phyloP scores from a whole-genome alignment of 1,140 invertebrate species.

The Lepidostoma basale region DNA sequence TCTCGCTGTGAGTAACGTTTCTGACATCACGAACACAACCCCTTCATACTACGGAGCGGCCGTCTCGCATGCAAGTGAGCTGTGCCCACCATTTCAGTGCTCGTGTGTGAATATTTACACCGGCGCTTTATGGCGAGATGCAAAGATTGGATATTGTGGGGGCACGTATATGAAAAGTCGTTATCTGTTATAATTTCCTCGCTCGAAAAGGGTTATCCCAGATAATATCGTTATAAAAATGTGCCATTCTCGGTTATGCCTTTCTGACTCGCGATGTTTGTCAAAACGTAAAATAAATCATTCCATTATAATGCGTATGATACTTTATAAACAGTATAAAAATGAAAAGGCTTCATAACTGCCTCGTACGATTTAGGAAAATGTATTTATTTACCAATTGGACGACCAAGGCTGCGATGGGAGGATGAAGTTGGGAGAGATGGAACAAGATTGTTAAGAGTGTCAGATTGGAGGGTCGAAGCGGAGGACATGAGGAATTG shows the following conservation, averaged over 20 bases:
- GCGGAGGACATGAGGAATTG: too few relatives aligned
- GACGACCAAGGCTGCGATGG: too few relatives aligned
- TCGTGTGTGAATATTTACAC: conserved; percentile 33
- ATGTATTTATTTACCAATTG: too few relatives aligned
- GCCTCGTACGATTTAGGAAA: too few relatives aligned
- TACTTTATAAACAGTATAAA: too few relatives aligned
- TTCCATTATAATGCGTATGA: too few relatives aligned
- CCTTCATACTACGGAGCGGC: too few relatives aligned
- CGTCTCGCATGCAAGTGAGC: background rate
- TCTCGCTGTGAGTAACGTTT: background rate
- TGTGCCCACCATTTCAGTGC: conserved; percentile 12
- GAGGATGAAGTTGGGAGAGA: too few relatives aligned
- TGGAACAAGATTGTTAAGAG: too few relatives aligned
- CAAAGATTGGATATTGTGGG: conserved; percentile 43
- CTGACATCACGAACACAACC: background rate
- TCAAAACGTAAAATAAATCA: too few relatives aligned
- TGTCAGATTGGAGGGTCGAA: too few relatives aligned
- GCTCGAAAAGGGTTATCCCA: conserved; percentile 35
- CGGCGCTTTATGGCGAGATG: conserved; percentile 36
- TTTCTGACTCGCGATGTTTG: conserved; percentile 7
- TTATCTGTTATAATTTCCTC: conserved; percentile 45
- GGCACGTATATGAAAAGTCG: conserved; percentile 39
- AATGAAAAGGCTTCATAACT: too few relatives aligned
- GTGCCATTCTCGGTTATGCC: conserved; percentile 11
- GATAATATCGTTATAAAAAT: conserved; percentile 40